Evolutionary conservation across 1,140 invertebrate species (phyloP).

Genomic region (Ceratosolen solmsi): DNA sequence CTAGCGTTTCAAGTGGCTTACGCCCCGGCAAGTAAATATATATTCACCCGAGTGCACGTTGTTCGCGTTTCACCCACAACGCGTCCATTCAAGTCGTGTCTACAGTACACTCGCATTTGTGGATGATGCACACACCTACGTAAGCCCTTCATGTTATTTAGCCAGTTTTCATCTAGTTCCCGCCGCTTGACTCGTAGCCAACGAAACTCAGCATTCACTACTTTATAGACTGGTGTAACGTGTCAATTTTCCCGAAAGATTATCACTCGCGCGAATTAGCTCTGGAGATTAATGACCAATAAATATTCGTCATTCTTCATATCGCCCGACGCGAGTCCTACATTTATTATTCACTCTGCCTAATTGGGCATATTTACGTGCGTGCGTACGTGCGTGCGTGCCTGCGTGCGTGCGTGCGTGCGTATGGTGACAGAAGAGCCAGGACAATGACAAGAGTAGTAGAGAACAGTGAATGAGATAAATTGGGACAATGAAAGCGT

Average conservation of each 20-base stretch:
- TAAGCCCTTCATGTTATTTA: neutral
- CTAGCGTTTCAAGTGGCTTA: neutral
- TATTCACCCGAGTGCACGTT: too few species aligned
- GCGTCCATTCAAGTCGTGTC: too few species aligned
- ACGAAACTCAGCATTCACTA: neutral
- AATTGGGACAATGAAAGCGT: slow-evolving; percentile 24
- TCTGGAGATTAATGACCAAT: neutral
- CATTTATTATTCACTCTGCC: neutral
- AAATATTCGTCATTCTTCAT: too few species aligned
- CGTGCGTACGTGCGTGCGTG: neutral
- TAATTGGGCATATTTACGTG: neutral
- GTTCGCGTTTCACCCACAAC: neutral
- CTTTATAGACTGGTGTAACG: too few species aligned
- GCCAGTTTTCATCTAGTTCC: neutral
- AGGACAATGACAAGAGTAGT: neutral
- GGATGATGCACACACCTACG: too few species aligned
- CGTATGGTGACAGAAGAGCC: neutral
- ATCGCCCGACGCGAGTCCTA: too few species aligned
- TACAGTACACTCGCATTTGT: neutral
- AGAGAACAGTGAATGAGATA: neutral
- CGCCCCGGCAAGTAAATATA: neutral
- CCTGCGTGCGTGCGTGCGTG: neutral
- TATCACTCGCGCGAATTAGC: neutral
- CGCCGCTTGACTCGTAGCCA: neutral
- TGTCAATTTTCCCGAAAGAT: neutral